Evolutionary conservation across 2,113 vertebrate genomes (phyloP).

Genomic region (Ceyx margarethae): DNA sequence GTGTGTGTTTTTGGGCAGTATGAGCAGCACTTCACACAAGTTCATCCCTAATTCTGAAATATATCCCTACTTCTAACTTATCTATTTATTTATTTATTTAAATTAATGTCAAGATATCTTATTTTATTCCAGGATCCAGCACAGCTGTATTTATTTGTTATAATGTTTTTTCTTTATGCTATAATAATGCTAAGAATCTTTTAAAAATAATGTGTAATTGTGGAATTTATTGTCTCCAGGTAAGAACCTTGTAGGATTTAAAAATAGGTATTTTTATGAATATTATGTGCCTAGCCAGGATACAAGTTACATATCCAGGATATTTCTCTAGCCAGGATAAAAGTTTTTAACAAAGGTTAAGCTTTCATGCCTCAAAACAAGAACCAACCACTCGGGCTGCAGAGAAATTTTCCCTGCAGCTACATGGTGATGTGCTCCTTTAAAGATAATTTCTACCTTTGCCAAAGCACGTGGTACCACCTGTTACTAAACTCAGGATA

Average conservation of each 20-base stretch:
- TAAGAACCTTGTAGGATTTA: not conserved
- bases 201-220: not conserved
- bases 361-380: not conserved
- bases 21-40: not conserved
- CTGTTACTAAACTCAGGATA: not conserved
- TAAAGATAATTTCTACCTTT: not conserved
- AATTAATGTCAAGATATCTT: not conserved
- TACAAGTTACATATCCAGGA: not conserved
- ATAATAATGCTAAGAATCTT: not conserved
- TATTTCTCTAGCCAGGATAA: not conserved
- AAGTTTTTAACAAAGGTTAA: not conserved
- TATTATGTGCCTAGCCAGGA: not conserved
- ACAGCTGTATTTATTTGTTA: not conserved
- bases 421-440: not conserved
- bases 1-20: not conserved
- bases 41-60: not conserved
- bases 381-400: not conserved
- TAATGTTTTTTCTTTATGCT: not conserved
- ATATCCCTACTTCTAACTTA: not conserved
- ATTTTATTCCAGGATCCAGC: not conserved
- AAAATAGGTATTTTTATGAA: not conserved
- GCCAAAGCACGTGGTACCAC: not conserved
- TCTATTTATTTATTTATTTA: not conserved
- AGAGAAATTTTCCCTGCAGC: not conserved
- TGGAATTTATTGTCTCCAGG: not conserved